Conservation (phyloP, 2,888 invertebrate genomes). For the Scelioninae gen. 2 region DNA sequence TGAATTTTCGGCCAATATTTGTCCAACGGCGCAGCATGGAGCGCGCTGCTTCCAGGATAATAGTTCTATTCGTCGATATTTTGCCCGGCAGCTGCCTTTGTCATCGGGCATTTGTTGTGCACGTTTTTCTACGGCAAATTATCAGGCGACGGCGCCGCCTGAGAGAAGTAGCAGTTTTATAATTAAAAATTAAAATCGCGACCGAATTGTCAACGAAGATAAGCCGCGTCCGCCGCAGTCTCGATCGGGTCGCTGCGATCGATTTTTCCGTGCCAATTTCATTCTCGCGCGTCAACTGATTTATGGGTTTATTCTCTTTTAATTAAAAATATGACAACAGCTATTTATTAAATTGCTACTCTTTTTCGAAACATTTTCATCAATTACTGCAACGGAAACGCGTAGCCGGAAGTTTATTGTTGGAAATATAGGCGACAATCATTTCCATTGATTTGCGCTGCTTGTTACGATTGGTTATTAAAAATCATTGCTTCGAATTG, state of each 20-base stretch:
- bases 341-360: too few species aligned
- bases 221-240: constrained; percentile 6
- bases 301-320: constrained; percentile 3
- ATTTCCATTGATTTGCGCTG: too few species aligned
- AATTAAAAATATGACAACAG: constrained; percentile 11
- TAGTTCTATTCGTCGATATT: constrained; percentile 34
- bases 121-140: constrained; percentile 30
- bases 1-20: constrained; percentile 32
- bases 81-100: constrained; percentile 38
- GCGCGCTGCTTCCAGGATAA: constrained; percentile 30
- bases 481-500: too few species aligned
- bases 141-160: constrained; percentile 17
- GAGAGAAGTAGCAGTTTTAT: constrained; percentile 12
- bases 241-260: background rate
- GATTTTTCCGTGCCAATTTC: background rate
- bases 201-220: background rate
- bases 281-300: constrained; percentile 2
- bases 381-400: too few species aligned
- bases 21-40: constrained; percentile 33
- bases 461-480: too few species aligned
- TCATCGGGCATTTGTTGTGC: constrained; percentile 35
- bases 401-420: too few species aligned
- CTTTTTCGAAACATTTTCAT: too few species aligned
- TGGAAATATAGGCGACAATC: too few species aligned
- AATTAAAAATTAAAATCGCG: constrained; percentile 21